Evolutionary conservation across 2,888 invertebrate genomes (phyloP), one percentile per base, ranked within the genome.

Genomic region (Coenonympha glycerion): DNA sequence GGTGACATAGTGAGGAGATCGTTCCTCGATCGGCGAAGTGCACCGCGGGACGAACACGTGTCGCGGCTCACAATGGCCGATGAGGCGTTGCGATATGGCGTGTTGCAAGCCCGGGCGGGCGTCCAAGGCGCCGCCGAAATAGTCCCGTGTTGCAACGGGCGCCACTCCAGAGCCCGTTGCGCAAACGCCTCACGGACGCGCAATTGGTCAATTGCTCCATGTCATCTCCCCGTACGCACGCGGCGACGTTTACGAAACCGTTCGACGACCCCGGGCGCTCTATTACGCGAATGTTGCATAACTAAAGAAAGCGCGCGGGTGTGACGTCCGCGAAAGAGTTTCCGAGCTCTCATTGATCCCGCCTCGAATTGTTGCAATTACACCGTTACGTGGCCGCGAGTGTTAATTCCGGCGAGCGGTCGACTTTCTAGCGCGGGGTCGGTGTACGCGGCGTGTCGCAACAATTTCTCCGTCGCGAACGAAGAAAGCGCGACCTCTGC

Each of bases 401-500:
- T 77, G 81, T 82, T 79, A 79, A 84, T 85, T 86, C 85, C 85
- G 86, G 83, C 81, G 84, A 84, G 74, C 78, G 85, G 80, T 79
- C 79, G 85, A 85, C 87, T 87, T 87, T 87, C 87, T 87, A 86
- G 80, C 84, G 75, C 78, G 86, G 79, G 84, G 87, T 84, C 86
- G 85, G 80, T 79, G 85, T 76, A 86, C 84, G 78, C 76, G 73
- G 67, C 71, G 79, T 87, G 87, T 79, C 84, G 87, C 86, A 87
- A 87, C 78, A 86, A 87, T 87, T 87, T 87, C 87, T 86, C 86
- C 81, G 72, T 81, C 72, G 86, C 85, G 76, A 79, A 78, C 81
- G 86, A 87, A 87, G 87, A 87, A 87, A 87, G 87, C 86, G 87
- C 87, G 85, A 87, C 85, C 87, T 80, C 83, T 66, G 73, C 73